These are phyloP conservation scores for Schizopygopsis pylzovi DNA, from an alignment of 2,797 vertebrate species.

Conservation along the genomic window DNA sequence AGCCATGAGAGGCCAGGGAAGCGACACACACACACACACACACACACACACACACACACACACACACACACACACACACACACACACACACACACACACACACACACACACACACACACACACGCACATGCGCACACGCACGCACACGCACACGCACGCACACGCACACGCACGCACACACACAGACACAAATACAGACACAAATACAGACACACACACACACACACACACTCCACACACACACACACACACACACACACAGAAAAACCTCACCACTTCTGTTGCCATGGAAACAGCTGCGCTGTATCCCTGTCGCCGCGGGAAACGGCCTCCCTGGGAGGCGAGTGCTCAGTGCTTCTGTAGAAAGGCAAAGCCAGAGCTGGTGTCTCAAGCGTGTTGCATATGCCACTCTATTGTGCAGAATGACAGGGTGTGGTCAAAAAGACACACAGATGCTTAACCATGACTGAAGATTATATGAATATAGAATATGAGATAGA, in stretches of 20 bases:
- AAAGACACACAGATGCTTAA: slow-evolving; percentile 23
- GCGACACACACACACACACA: slow-evolving; percentile 40
- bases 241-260: slow-evolving; percentile 24
- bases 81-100: slow-evolving; percentile 5
- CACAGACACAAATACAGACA: no score
- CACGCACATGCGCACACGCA: no score
- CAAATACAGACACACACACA: slow-evolving; percentile 6
- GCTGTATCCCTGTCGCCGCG: slow-evolving; percentile 77
- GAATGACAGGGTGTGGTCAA: slow-evolving; percentile 70
- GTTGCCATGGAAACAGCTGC: slow-evolving; percentile 84
- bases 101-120: slow-evolving; percentile 37
- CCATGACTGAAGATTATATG: not conserved
- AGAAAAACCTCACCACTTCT: slow-evolving; percentile 76
- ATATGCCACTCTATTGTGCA: slow-evolving; percentile 64
- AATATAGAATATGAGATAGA: not conserved
- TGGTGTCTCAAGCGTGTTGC: slow-evolving; percentile 60
- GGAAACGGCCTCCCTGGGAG: slow-evolving; percentile 79
- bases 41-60: slow-evolving; percentile 29
- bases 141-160: not conserved
- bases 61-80: slow-evolving; percentile 10
- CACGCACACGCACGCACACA: slow-evolving; percentile 26
- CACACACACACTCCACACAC: slow-evolving; percentile 10
- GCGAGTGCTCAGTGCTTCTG: slow-evolving; percentile 66
- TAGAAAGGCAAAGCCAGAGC: slow-evolving; percentile 65
- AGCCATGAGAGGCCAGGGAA: slow-evolving; percentile 51